A percentile compares a stretch with the other conserved stretches of the same genome.
Evolutionary conservation across 2,113 vertebrate species (phyloP).

Genomic region (Calcarius ornatus): DNA sequence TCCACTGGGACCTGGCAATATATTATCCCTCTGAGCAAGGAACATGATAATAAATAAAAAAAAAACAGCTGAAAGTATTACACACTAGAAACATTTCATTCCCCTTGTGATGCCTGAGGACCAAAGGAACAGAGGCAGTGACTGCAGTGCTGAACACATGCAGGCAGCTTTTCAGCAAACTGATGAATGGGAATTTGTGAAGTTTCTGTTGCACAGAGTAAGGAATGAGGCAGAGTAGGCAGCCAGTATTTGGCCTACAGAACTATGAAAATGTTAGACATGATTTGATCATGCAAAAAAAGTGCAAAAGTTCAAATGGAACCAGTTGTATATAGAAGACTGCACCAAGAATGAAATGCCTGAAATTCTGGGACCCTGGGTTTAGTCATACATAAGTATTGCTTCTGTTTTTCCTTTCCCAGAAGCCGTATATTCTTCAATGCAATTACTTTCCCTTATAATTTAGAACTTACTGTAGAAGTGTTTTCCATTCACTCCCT

Average conservation of each 20-base stretch:
- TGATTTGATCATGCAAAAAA: background rate
- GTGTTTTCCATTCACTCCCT: background rate
- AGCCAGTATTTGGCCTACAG: background rate
- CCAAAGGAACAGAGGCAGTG: background rate
- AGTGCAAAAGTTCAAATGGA: background rate
- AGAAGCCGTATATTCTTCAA: background rate
- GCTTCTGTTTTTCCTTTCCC: background rate
- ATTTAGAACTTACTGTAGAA: background rate
- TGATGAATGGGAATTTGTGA: background rate
- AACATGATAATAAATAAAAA: background rate
- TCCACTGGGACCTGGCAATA: fast-evolving
- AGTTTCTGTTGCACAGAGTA: background rate
- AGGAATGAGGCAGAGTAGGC: background rate
- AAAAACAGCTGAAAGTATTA: background rate
- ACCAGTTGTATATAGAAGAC: background rate
- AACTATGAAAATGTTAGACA: background rate
- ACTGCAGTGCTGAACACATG: background rate
- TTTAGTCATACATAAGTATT: background rate
- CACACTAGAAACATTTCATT: background rate
- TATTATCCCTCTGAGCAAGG: background rate
- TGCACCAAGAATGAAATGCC: background rate
- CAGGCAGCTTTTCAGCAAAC: background rate
- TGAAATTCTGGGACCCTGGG: background rate
- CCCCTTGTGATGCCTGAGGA: background rate
- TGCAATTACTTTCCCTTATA: background rate